A percentile compares a stretch with the other conserved stretches of the same genome.
Conservation (phyloP, 1,140 invertebrate genomes). For the Cyrtorhinus lividipennis region DNA sequence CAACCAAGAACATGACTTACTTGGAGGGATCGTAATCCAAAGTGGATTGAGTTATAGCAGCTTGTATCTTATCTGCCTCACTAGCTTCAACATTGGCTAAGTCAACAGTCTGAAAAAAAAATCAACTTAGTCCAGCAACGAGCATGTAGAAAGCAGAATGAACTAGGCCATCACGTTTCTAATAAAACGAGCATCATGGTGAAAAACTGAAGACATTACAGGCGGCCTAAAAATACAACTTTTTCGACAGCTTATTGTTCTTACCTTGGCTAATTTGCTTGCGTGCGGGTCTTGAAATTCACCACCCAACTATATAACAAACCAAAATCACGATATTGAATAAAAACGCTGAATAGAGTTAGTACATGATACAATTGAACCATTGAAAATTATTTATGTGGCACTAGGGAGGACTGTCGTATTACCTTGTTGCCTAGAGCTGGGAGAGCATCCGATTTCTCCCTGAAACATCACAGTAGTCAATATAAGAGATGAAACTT, state of each 20-base stretch:
- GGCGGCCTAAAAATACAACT: too few species aligned
- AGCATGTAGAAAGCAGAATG: background rate
- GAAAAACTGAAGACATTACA: background rate
- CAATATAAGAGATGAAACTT: background rate
- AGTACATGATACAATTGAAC: too few species aligned
- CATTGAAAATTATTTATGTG: too few species aligned
- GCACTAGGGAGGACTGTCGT: too few species aligned
- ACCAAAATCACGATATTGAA: too few species aligned
- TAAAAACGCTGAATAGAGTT: too few species aligned
- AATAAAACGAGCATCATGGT: background rate
- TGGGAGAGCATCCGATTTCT: constrained; percentile 26
- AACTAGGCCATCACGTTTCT: too few species aligned
- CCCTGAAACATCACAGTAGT: constrained; percentile 23
- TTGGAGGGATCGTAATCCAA: constrained; percentile 92
- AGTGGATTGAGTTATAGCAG: constrained; percentile 92
- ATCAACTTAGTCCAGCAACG: background rate
- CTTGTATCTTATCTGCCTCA: constrained; percentile 93
- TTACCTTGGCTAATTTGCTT: constrained; percentile 23
- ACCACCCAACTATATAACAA: background rate
- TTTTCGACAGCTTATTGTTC: too few species aligned
- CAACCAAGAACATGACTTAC: constrained; percentile 40
- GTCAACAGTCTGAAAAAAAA: constrained; percentile 45
- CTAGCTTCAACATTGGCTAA: constrained; percentile 76
- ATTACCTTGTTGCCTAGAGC: constrained; percentile 18
- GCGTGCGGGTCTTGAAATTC: constrained; percentile 15